phyloP scores from a whole-genome alignment of 2,797 vertebrate genomes.

The Oophaga sylvatica region DNA sequence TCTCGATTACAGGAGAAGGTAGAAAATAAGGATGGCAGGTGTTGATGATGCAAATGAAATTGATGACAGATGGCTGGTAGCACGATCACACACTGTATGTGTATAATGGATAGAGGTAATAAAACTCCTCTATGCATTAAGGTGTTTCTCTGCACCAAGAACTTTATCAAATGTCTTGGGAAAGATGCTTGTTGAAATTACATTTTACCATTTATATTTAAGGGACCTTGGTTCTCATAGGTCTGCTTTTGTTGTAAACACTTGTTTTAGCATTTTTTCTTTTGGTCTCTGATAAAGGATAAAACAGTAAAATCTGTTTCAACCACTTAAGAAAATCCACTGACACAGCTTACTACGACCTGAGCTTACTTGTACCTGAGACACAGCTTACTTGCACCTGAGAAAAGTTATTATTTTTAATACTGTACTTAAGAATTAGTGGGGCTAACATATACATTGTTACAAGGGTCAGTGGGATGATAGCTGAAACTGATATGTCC shows the following conservation, averaged over 20 bases:
- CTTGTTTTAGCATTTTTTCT: neutral
- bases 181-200: constrained; percentile 61
- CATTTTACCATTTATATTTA: constrained; percentile 37
- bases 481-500: neutral
- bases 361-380: too few species aligned
- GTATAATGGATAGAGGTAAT: constrained; percentile 99
- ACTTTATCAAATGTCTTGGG: constrained; percentile 87
- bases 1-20: constrained; percentile 84
- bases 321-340: too few species aligned
- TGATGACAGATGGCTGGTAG: constrained; percentile 99
- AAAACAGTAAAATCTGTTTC: neutral
- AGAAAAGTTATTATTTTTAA: neutral
- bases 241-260: constrained; percentile 27
- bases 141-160: constrained; percentile 93
- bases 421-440: neutral
- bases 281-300: neutral
- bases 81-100: constrained; percentile 94
- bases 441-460: neutral
- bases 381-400: too few species aligned
- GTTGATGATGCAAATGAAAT: constrained; percentile 99
- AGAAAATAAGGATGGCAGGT: constrained; percentile 99
- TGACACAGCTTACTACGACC: too few species aligned
- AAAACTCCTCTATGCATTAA: constrained; percentile 97
- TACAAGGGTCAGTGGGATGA: neutral
- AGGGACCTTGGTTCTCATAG: constrained; percentile 42